A percentile compares a stretch with the other conserved stretches of the same genome.
phyloP scores from a whole-genome alignment of 2,888 invertebrate species.

The Ormyrus nitidulus region DNA sequence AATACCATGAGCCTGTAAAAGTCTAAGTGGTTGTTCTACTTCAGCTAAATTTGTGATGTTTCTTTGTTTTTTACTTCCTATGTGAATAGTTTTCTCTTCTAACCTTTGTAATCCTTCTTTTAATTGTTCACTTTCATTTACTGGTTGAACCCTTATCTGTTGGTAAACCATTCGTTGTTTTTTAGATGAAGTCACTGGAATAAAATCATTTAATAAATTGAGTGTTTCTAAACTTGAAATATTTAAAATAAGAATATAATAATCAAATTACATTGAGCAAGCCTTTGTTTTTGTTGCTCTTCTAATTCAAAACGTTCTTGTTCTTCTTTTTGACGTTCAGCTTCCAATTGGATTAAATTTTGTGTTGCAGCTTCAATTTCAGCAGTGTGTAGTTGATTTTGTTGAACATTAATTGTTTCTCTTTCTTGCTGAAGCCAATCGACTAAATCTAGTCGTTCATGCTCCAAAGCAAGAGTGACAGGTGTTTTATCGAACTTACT shows the following conservation, averaged over 20 bases:
- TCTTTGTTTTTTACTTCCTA: conserved; percentile 64
- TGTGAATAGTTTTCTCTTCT: conserved; percentile 61
- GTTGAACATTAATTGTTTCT: conserved; percentile 65
- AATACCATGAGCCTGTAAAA: conserved; percentile 90
- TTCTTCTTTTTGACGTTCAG: conserved; percentile 65
- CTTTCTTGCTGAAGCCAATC: conserved; percentile 77
- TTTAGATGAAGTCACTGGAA: conserved; percentile 63
- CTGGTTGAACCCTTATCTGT: conserved; percentile 67
- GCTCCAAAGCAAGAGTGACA: conserved; percentile 81
- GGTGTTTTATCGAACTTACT: conserved; percentile 88
- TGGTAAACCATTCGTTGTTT: conserved; percentile 70
- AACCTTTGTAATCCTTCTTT: conserved; percentile 60
- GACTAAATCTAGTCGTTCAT: conserved; percentile 80
- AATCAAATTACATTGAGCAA: conserved; percentile 31
- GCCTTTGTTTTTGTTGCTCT: conserved; percentile 63
- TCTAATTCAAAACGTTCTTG: conserved; percentile 65
- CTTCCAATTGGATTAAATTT: conserved; percentile 70
- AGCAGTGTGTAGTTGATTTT: conserved; percentile 63
- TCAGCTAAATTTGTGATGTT: conserved; percentile 64
- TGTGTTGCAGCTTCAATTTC: conserved; percentile 72
- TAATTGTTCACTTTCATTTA: conserved; percentile 66
- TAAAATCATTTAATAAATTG: conserved; percentile 6
- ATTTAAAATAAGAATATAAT: too few species aligned
- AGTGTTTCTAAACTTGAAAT: too few species aligned
- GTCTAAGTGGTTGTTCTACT: conserved; percentile 78